Evolutionary conservation across 2,888 invertebrate species (phyloP), one percentile per base, ranked within the genome.

Genomic region (Temnothorax unifasciatus): DNA sequence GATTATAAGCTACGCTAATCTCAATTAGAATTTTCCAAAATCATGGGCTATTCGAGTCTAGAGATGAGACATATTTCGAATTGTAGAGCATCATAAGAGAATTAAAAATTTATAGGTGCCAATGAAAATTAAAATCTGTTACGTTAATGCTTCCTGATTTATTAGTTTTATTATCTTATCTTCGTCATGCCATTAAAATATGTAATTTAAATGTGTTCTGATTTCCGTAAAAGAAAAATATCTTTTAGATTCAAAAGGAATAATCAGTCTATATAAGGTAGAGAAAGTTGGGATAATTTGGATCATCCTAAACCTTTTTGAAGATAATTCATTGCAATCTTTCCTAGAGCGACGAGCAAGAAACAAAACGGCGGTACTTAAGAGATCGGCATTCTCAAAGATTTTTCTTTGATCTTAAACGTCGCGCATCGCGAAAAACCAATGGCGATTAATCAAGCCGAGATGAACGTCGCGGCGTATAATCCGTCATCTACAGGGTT

Each of bases 401-500:
- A 21, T 47, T 71, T 71, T 71, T 71, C 64, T 81, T 79, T 63
- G 71, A 66, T 84, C 81, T 77, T 66, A 47, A 79, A 44, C 41
- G 69, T 61, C 47, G 71, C 47, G 63, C 69, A 69, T 61, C 63
- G 34, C 38, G 34, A 52, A 63, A 81, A 79, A 84, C 52, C 71
- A 38, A 57, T 81, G 57, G 44, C 47, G 57, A 84, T 84, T 84
- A 84, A 84, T 84, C 84, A 84, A 81, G 15, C 21, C 21, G 34
- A 21, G 50, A 64, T 41, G 34, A 69, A 64, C 47, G 63, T 64
- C 47, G 63, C 64, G 57, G n/a, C 71, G 50, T 47, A 68, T 68
- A 61, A 84, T 84, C 64, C 54, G 68, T 83, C 77, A 83, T 83
- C 69, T 69, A 59, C 69, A 61, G n/a, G 69, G 41, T 79, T 83